phyloP scores from a whole-genome alignment of 53 echinoderm and acorn worm species.

The Holothuria leucospilota region DNA sequence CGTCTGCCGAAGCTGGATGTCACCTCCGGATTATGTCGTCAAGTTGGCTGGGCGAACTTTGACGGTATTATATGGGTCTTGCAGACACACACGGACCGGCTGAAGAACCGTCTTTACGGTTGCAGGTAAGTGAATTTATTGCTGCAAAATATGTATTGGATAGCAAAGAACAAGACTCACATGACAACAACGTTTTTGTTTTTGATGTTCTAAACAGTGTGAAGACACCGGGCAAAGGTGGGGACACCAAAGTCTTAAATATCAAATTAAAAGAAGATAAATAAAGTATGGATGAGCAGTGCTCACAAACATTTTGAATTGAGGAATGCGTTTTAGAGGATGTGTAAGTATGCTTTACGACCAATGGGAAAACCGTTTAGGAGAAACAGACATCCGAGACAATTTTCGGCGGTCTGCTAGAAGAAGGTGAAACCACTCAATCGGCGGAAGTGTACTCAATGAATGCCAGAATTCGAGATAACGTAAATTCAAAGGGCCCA shows the following conservation, averaged over 20 bases:
- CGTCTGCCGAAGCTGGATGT: background rate
- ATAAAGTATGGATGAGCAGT: constrained; percentile 26
- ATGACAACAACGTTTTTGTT: constrained; percentile 23
- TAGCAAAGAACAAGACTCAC: background rate
- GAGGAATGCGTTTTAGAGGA: too few species aligned
- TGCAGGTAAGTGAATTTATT: constrained; percentile 51
- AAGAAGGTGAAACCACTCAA: too few species aligned
- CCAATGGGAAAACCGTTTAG: too few species aligned
- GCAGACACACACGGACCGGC: constrained; percentile 22
- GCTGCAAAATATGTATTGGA: constrained; percentile 32
- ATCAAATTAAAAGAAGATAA: constrained; percentile 49
- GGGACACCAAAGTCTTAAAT: constrained; percentile 43
- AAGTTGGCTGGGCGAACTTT: constrained; percentile 28
- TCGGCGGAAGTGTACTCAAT: too few species aligned
- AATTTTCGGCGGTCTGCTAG: too few species aligned
- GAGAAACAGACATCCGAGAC: too few species aligned
- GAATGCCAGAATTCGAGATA: too few species aligned
- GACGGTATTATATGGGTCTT: constrained; percentile 37
- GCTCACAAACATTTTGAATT: too few species aligned
- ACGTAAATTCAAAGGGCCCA: too few species aligned
- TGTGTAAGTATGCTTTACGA: too few species aligned
- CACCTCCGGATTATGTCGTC: constrained; percentile 26
- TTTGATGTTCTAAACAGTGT: constrained; percentile 52
- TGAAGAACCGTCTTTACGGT: constrained; percentile 7
- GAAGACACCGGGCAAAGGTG: constrained; percentile 49